Evolutionary conservation across 2,888 invertebrate genomes (phyloP), one percentile per base, ranked within the genome.

Genomic region (Eudemis profundana): DNA sequence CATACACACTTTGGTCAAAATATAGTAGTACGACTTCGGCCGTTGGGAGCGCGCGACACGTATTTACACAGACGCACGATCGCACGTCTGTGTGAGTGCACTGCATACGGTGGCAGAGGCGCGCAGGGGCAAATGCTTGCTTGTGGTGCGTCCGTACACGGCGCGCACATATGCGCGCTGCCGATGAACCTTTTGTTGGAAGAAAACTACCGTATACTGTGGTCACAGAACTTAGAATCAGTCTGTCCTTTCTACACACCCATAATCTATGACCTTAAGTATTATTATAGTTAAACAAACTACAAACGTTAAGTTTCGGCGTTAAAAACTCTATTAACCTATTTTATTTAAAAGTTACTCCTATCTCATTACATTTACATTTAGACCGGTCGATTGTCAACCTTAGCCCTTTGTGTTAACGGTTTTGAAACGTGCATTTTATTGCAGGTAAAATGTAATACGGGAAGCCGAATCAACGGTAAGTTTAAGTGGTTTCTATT

Each of bases 251-350:
- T n/a, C 40, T 61, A 2, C 3, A 15, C 23, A 8, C n/a, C 0
- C 10, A 8, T 56, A 44, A 21, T 67, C 67, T 67, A 19, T 63
- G 46, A 1, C 38, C 49, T 59, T 44, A 53, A 57, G 51, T 51
- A 33, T n/a, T 60, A 65, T 65, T 51, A 65, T 62, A n/a, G 56
- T 46, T 63, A 67, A 63, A 67, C 63, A 67, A 51, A 62, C 61
- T 62, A 62, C 67, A 47, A 59, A 65, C 33, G 51, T 65, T 53
- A 60, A 67, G 67, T 63, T 62, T 67, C 63, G 51, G 59, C 51
- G 67, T 67, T 63, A 67, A 67, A 67, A 67, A 63, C 57, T 63
- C 67, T 57, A 67, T 67, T 67, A 67, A 67, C 67, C 67, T 67
- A 67, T 67, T 67, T 67, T 59, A 67, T 67, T 66, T 66, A 36